Percentiles rank a stretch among this genome's conserved stretches.
Conservation (phyloP, 2,797 vertebrate species). For the Microchirus variegatus region DNA sequence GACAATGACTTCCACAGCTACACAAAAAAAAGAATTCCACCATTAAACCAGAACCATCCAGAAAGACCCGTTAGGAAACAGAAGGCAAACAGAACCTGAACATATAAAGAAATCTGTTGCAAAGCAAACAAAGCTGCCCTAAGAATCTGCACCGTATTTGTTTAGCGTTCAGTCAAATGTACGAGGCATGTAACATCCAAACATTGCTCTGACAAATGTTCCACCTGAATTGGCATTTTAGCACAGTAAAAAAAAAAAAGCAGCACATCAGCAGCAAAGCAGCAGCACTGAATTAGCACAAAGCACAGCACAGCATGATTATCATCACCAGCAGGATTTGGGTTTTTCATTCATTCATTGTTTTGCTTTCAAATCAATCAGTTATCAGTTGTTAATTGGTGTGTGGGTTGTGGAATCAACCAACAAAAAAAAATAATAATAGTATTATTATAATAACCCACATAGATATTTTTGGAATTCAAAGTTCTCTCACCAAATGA, state of each 20-base stretch:
- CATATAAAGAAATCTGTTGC: constrained; percentile 20
- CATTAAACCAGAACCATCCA: constrained; percentile 10
- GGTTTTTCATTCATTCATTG: constrained; percentile 53
- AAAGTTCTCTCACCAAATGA: constrained; percentile 87
- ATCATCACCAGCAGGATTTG: constrained; percentile 59
- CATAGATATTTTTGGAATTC: constrained; percentile 80
- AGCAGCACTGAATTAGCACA: constrained; percentile 64
- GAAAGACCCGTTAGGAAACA: constrained; percentile 15
- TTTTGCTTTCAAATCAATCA: constrained; percentile 58
- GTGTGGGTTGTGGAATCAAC: constrained; percentile 72
- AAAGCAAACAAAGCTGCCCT: constrained; percentile 23
- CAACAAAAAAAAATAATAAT: constrained; percentile 41
- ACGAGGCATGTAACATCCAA: constrained; percentile 15
- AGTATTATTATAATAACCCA: constrained; percentile 25
- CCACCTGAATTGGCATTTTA: constrained; percentile 44
- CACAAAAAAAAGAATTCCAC: constrained; percentile 9
- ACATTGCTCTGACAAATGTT: constrained; percentile 11
- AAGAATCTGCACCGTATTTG: neutral
- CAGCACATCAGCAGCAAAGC: constrained; percentile 64
- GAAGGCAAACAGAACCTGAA: constrained; percentile 14
- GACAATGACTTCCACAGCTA: constrained; percentile 12
- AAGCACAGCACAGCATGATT: constrained; percentile 65
- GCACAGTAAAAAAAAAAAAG: constrained; percentile 42
- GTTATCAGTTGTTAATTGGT: constrained; percentile 69
- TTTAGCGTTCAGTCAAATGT: constrained; percentile 14